Base-by-base conservation (phyloP, 1,140 invertebrate genomes). In the Bicyclus anynana region DNA sequence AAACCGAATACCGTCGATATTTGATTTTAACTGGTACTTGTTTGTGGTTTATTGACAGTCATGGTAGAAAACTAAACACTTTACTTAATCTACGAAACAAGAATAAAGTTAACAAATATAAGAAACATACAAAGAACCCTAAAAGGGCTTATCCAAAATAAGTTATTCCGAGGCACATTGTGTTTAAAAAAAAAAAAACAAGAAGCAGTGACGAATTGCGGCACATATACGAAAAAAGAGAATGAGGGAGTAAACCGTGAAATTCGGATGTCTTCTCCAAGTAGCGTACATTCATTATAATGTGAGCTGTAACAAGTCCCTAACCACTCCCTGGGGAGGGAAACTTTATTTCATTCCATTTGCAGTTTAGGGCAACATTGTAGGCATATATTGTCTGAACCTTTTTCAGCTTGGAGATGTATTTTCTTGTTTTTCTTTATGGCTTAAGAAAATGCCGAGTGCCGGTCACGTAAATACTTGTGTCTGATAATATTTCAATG, bases 331-430 rank as follows among this genome's bases (percentile, higher is more conserved):
- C 9, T 33, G 3, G 29, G 10, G 29, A 33, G n/a, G 9, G 29
- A 12, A 44, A 33, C 17, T 57, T 51, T 51, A 57, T 57, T 33
- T 35, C 37, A 57, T 57, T 57, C 42, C 55, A 40, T 57, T 57
- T 50, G 48, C 26, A 57, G 55, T 50, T 42, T 29, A 33, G 38
- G 47, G 12, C 12, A 42, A 23, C 29, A 7, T 55, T 33, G 37
- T 29, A 50, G 37, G 37, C 47, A 57, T 23, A 46, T 23, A 48
- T 35, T 27, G 42, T 50, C 7, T 33, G 29, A 33, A 12, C 3
- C 29, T 44, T 20, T 21, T 21, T 13, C 17, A 18, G 40, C 17
- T 44, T 13, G 13, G 40, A n/a, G 40, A 44, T 44, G 40, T 44
- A 21, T 44, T 44, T 33, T 10, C 29, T 33, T 33, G 29, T 33